Percentiles rank a stretch among this genome's conserved stretches.
These are phyloP conservation scores for Avahi laniger DNA, from an alignment of 2,797 vertebrate genomes.

Conservation along the genomic window DNA sequence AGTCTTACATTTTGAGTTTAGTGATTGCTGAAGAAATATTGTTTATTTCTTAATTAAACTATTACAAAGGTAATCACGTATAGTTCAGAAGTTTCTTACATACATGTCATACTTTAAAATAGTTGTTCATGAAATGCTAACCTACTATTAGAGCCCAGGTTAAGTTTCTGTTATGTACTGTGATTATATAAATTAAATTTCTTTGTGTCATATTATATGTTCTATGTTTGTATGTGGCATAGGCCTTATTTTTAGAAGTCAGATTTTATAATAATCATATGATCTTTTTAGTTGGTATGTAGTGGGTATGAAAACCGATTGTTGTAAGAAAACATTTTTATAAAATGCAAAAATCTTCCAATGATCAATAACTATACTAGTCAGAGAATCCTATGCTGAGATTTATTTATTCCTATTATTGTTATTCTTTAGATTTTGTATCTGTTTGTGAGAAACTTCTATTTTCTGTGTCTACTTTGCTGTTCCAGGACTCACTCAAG, in stretches of 20 bases:
- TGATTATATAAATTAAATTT: not conserved
- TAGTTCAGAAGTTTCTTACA: not conserved
- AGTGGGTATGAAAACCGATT: not conserved
- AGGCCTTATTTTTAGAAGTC: not conserved
- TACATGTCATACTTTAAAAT: not conserved
- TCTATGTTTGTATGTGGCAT: not conserved
- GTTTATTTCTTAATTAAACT: not conserved
- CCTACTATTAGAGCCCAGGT: not conserved
- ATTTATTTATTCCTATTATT: not conserved
- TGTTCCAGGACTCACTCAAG: slow-evolving; percentile 90
- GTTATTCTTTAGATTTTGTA: not conserved
- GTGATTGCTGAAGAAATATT: not conserved
- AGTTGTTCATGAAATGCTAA: not conserved
- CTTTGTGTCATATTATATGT: not conserved
- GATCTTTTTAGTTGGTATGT: not conserved
- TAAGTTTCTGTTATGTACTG: not conserved
- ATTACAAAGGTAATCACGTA: not conserved
- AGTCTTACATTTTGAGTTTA: not conserved
- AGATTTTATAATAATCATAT: not conserved
- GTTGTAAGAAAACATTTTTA: not conserved
- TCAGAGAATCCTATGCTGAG: not conserved
- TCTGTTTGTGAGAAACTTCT: not conserved
- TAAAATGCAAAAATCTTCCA: not conserved
- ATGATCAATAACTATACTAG: not conserved
- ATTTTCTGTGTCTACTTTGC: not conserved